phyloP scores from a whole-genome alignment of 2,113 vertebrate species.

The Dicerorhinus sumatrensis region DNA sequence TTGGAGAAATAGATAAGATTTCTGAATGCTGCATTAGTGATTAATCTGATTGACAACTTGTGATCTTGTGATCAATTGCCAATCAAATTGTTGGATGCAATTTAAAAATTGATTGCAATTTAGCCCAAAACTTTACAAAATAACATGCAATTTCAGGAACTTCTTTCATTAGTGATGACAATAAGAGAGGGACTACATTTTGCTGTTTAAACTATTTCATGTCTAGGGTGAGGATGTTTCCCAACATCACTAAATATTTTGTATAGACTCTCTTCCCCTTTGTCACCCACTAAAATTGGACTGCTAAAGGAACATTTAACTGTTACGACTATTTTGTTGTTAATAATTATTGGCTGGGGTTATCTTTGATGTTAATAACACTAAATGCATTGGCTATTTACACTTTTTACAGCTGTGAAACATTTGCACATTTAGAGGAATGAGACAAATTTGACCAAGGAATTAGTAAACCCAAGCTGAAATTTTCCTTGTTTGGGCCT shows the following conservation, averaged over 20 bases:
- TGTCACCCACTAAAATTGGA: slow-evolving; percentile 20
- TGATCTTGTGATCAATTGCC: background rate
- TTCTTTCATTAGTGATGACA: slow-evolving; percentile 34
- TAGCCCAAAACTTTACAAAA: background rate
- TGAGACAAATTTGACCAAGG: slow-evolving; percentile 43
- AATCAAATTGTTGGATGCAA: background rate
- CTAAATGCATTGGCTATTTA: background rate
- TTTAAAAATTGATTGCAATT: slow-evolving; percentile 27
- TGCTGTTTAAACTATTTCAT: slow-evolving; percentile 50
- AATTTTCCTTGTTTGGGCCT: slow-evolving; percentile 47
- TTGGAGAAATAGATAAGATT: slow-evolving; percentile 46
- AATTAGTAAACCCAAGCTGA: slow-evolving; percentile 47
- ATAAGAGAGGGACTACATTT: slow-evolving; percentile 31
- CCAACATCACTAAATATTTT: slow-evolving; percentile 32
- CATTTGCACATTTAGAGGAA: slow-evolving; percentile 36
- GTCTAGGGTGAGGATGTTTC: slow-evolving; percentile 2
- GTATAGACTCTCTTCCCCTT: background rate
- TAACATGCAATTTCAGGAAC: slow-evolving; percentile 23
- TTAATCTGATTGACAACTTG: slow-evolving; percentile 27
- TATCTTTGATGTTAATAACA: slow-evolving; percentile 53
- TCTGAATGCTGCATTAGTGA: slow-evolving; percentile 39
- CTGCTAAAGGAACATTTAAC: background rate
- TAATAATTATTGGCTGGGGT: slow-evolving; percentile 36
- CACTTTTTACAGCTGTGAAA: slow-evolving; percentile 62
- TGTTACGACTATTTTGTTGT: slow-evolving; percentile 14